These are phyloP conservation scores for Emydoidea blandingii DNA, from an alignment of 2,797 vertebrate genomes.

Conservation along the genomic window DNA sequence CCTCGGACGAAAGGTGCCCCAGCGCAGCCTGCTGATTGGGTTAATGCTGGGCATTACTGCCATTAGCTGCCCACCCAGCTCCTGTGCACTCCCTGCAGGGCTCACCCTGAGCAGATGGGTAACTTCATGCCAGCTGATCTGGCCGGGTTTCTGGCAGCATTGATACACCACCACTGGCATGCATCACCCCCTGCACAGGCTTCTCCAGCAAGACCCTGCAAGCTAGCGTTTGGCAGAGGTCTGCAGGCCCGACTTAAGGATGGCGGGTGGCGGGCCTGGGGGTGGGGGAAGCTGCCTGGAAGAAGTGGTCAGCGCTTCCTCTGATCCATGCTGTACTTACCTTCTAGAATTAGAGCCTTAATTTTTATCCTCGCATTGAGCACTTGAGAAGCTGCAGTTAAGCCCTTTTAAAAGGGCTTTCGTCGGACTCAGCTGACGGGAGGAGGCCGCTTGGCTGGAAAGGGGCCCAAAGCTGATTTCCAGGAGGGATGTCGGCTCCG, in stretches of 20 bases:
- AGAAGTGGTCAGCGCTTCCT: neutral
- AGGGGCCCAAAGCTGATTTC: slow-evolving; percentile 52
- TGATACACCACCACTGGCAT: accelerated
- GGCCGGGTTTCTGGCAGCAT: neutral
- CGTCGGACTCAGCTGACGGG: slow-evolving; percentile 19
- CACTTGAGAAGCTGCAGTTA: slow-evolving; percentile 72
- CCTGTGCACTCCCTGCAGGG: neutral
- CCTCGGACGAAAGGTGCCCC: neutral
- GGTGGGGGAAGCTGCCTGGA: too few relatives aligned
- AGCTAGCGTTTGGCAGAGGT: neutral
- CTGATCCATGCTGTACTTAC: slow-evolving; percentile 73
- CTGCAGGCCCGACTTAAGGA: neutral
- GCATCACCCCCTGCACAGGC: neutral
- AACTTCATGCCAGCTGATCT: slow-evolving; percentile 14
- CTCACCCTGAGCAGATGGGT: neutral
- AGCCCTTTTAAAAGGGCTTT: slow-evolving; percentile 71
- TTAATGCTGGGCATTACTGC: neutral
- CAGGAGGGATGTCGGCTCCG: accelerated
- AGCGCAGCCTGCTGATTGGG: neutral
- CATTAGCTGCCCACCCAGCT: neutral
- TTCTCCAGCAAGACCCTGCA: neutral
- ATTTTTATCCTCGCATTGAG: slow-evolving; percentile 67
- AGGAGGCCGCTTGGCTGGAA: slow-evolving; percentile 8
- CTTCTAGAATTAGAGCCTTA: slow-evolving; percentile 77
- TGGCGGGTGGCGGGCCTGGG: neutral